phyloP scores from a whole-genome alignment of 1,140 invertebrate species.

The Propsilocerus akamusi region DNA sequence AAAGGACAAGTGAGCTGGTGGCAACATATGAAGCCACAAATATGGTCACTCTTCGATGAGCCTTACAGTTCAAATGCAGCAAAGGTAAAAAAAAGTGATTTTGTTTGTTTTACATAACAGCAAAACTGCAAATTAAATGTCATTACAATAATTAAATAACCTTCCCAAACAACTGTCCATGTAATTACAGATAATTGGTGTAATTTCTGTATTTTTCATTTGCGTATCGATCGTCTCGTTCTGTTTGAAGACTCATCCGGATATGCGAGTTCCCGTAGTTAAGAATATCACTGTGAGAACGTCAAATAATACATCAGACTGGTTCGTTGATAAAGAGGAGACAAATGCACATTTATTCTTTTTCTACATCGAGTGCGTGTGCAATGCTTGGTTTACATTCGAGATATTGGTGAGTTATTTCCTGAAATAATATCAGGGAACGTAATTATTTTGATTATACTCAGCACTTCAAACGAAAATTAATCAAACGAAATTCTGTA shows the following conservation, averaged over 20 bases:
- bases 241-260: slow-evolving; percentile 91
- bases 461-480: too few species aligned
- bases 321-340: slow-evolving; percentile 71
- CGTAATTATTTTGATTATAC: too few species aligned
- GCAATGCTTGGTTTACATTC: slow-evolving; percentile 96
- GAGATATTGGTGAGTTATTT: slow-evolving; percentile 65
- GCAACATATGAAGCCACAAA: slow-evolving; percentile 86
- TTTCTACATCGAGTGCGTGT: slow-evolving; percentile 94
- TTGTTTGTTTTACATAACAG: not conserved
- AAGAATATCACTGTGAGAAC: slow-evolving; percentile 56
- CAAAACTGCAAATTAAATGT: not conserved
- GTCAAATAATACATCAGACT: slow-evolving; percentile 44
- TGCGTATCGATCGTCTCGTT: slow-evolving; percentile 92
- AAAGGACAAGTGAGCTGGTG: slow-evolving; percentile 74
- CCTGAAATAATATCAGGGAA: too few species aligned
- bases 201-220: slow-evolving; percentile 89
- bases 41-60: slow-evolving; percentile 97
- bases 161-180: not conserved
- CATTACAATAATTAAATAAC: not conserved
- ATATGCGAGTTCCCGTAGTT: slow-evolving; percentile 86
- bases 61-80: slow-evolving; percentile 92
- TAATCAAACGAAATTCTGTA: too few species aligned
- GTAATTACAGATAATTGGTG: slow-evolving; percentile 67
- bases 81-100: slow-evolving; percentile 49
- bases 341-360: slow-evolving; percentile 89